A percentile compares a stretch with the other conserved stretches of the same genome.
These are phyloP conservation scores for Masnerella sp. DNA, from an alignment of 2,888 invertebrate species.

Conservation along the genomic window DNA sequence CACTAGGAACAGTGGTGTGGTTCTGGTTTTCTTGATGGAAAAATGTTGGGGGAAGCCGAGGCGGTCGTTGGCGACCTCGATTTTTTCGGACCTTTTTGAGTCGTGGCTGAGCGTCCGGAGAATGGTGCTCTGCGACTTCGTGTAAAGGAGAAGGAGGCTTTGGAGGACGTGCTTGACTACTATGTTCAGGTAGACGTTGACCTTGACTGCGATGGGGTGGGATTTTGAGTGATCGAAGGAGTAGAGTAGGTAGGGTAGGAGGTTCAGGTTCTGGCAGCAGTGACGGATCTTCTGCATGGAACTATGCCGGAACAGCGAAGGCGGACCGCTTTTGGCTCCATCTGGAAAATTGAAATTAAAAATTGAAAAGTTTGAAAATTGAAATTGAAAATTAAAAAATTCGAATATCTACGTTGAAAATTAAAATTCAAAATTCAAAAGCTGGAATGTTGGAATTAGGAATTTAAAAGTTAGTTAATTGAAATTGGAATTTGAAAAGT, in stretches of 20 bases:
- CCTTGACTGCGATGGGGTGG: constrained; percentile 69
- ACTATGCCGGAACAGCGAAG: constrained; percentile 69
- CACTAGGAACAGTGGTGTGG: constrained; percentile 64
- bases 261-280: constrained; percentile 75
- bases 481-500: too few species aligned
- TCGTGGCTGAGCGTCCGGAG: constrained; percentile 21
- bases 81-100: constrained; percentile 23
- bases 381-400: not conserved
- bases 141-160: constrained; percentile 66
- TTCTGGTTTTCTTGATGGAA: constrained; percentile 63
- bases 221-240: constrained; percentile 73
- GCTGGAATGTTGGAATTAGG: too few species aligned
- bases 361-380: too few species aligned
- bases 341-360: too few species aligned
- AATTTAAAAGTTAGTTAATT: too few species aligned
- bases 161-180: constrained; percentile 65
- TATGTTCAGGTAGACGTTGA: constrained; percentile 67
- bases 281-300: constrained; percentile 76
- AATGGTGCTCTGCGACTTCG: constrained; percentile 63
- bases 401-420: too few species aligned
- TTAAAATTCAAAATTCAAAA: too few species aligned
- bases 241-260: constrained; percentile 74
- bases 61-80: constrained; percentile 4
- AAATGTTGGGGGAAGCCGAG: not conserved
- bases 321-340: constrained; percentile 71